Base-by-base conservation (phyloP, 2,888 invertebrate species). In the Lasioglossum lativentre region DNA sequence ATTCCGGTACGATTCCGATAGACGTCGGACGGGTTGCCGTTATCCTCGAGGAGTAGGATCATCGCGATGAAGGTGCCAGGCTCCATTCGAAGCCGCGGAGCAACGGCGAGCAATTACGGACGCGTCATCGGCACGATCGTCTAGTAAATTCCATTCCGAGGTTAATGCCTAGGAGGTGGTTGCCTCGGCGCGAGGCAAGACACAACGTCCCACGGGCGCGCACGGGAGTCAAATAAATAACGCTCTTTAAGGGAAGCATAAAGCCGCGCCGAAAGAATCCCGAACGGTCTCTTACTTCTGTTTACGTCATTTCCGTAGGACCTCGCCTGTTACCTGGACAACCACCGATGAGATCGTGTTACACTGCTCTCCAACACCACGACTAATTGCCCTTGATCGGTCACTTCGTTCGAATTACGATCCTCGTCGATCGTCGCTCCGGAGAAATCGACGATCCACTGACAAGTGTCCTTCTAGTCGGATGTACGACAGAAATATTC, bases 291-390 rank as follows among this genome's bases (percentile, higher is more conserved):
- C 76, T 84, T 81, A 84, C 81, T 84, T 78, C 78, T 86, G 78
- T 85, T 85, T 80, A 82, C 83, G 83, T 79, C 83, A 82, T 79
- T 87, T 81, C 82, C 78, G 76, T 85, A 23, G 68, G 38, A 38
- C 38, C 38, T 38, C n/a, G 68, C 68, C 68, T 10, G 38, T 23
- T 38, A 38, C 68, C 38, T 38, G 12, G 23, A 68, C 68, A 52
- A 68, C 68, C 38, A 12, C 19, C 34, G 34, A 68, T 66, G 68
- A 70, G 81, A 78, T 86, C 81, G 70, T 73, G 81, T 86, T 86
- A 86, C 85, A 45, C 70, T 63, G 75, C 42, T 59, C 77, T 77
- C 52, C n/a, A 86, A 86, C 75, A 80, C 83, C 80, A 83, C 38
- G 75, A 73, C 75, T 86, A 83, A 86, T 86, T 86, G 83, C 72